Evolutionary conservation across 1,140 invertebrate species (phyloP).

Genomic region (Hycleus cichorii): DNA sequence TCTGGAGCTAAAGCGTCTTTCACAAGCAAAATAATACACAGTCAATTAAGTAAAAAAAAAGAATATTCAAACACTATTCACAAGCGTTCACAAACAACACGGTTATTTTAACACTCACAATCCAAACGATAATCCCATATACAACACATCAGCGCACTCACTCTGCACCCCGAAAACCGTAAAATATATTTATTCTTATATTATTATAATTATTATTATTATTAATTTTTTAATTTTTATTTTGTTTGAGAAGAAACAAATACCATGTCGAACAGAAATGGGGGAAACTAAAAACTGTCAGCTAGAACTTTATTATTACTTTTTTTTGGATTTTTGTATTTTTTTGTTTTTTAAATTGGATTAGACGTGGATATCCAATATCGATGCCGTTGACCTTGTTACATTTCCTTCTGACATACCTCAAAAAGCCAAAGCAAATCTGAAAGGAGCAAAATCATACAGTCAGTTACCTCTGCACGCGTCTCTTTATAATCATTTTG

Average conservation of each 20-base stretch:
- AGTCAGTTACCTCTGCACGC: conserved; percentile 2
- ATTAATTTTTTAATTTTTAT: too few relatives aligned
- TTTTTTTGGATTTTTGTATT: conserved; percentile 11
- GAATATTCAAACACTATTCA: conserved; percentile 23
- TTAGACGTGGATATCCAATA: conserved; percentile 21
- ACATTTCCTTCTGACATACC: conserved; percentile 23
- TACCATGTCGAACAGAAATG: conserved; percentile 24
- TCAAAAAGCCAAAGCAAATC: conserved; percentile 30
- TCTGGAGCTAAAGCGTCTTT: conserved; percentile 28
- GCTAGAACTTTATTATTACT: conserved; percentile 22
- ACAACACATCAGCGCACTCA: conserved; percentile 18
- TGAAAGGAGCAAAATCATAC: conserved; percentile 19
- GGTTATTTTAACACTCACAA: conserved; percentile 14
- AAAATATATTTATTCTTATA: conserved; percentile 5
- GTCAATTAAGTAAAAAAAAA: too few relatives aligned
- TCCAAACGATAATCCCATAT: conserved; percentile 19
- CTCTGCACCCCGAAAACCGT: conserved; percentile 26
- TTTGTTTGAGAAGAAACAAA: conserved; percentile 13
- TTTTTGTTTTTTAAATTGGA: too few relatives aligned
- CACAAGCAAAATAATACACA: conserved; percentile 7
- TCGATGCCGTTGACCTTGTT: conserved; percentile 33
- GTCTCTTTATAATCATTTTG: neutral
- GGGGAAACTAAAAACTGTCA: conserved; percentile 7
- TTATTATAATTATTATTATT: too few relatives aligned
- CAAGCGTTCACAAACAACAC: conserved; percentile 20